A percentile compares a stretch with the other conserved stretches of the same genome.
Conservation (phyloP, 2,888 invertebrate species). For the Petrophora chlorosata region DNA sequence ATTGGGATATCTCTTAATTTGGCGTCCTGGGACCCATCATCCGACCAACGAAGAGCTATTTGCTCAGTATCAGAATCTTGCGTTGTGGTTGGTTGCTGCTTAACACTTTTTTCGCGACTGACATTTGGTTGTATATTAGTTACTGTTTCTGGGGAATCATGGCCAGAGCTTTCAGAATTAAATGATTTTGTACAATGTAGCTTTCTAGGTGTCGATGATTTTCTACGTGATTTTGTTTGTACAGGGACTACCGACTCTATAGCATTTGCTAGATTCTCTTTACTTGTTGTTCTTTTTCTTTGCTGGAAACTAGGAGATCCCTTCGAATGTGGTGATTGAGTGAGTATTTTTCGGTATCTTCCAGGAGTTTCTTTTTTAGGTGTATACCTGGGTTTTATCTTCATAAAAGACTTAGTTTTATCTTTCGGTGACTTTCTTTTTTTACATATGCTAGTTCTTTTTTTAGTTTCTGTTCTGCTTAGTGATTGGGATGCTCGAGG, state of each 20-base stretch:
- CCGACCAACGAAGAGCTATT: conserved; percentile 66
- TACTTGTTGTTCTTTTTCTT: conserved; percentile 45
- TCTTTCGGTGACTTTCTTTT: conserved; percentile 56
- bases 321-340: conserved; percentile 36
- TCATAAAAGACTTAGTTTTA: conserved; percentile 62
- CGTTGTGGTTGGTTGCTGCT: too few relatives aligned
- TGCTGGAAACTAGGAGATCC: conserved; percentile 34
- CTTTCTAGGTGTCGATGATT: conserved; percentile 79
- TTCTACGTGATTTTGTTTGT: conserved; percentile 73
- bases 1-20: conserved; percentile 44
- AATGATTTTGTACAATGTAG: conserved; percentile 67
- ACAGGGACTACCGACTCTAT: conserved; percentile 40
- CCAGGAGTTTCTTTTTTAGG: conserved; percentile 56
- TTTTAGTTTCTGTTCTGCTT: conserved; percentile 38
- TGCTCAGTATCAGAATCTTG: conserved; percentile 68
- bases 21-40: conserved; percentile 68
- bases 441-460: conserved; percentile 40
- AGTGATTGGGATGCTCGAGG: conserved; percentile 30
- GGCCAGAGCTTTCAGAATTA: conserved; percentile 58
- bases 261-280: conserved; percentile 47
- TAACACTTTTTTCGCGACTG: conserved; percentile 31
- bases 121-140: conserved; percentile 36
- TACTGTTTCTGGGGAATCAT: conserved; percentile 54
- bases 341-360: conserved; percentile 44
- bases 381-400: conserved; percentile 68